Base-by-base conservation (phyloP, 92 coral and sea anemone genomes). In the Palythoa grandis region DNA sequence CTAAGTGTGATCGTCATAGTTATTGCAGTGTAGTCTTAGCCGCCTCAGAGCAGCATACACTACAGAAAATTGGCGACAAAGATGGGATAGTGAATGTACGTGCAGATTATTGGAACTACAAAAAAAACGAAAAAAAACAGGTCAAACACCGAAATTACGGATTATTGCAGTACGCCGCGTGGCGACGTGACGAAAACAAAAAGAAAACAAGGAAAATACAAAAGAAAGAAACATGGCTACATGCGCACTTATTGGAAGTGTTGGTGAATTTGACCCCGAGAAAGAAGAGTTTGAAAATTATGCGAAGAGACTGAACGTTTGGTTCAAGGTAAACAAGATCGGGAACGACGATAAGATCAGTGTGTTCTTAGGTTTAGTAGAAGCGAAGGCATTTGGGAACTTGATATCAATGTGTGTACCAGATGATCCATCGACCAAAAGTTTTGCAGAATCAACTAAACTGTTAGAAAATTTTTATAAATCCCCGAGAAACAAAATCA, bases 291-390 rank as follows among this genome's bases (percentile, higher is more conserved):
- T 61, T 61, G 68, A 61, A 15, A 61, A 61, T 61, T 61, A 61
- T 61, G 68, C 68, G 68, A 61, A 61, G 68, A 66, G 71, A 66
- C 71, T 66, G 25, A 66, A 66, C 71, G 71, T 66, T 5, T 66
- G 71, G 71, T 66, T 66, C 71, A 66, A 19, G 71, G 71, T 66
- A 66, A 66, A 66, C 71, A 66, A 66, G 13, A 66, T 66, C 71
- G 13, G n/a, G 71, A 66, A n/a, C 71, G 71, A 66, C 71, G 38
- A 66, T 66, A 66, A 66, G 71, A 35, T 67, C 29, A 67, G 72
- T 67, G 68, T 67, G 71, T 66, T 5, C 72, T 57, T 15, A 57
- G 43, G 35, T 77, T 52, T 40, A 53, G 79, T 19, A 23, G 57
- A 35, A 6, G 79, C 58, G 58, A 47, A 74, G 57, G 79, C 57